Base-by-base conservation (phyloP, 2,113 vertebrate species). In the Perognathus longimembris region DNA sequence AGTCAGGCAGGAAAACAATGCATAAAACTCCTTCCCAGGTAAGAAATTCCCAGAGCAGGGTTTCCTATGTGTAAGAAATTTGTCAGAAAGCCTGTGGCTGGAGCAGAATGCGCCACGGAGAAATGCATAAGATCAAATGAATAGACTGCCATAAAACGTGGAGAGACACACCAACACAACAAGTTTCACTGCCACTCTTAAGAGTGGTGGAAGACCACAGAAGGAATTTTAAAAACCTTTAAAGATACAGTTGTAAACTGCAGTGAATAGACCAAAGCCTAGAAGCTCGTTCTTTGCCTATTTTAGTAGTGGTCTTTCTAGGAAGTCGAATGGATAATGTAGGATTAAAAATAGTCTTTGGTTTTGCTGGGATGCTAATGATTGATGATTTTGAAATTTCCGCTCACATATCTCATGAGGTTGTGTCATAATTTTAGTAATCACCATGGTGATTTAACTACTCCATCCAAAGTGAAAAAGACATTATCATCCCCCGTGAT, bases 401-500 rank as follows among this genome's bases (percentile, higher is more conserved):
- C 89, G 84, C 80, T 97, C 77, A 54, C 40, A 40, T 7, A 59
- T 75, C 59, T 94, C 81, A 18, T 18, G 89, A 74, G 84, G 50
- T 89, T 15, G 6, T 81, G 74, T 87, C 26, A 0, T 94, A 85
- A 94, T 95, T 94, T 95, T 89, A 92, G 77, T 89, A 70, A 95
- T 96, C 94, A 94, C 96, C 89, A 92, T 94, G 95, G 91, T 92
- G 91, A 97, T 95, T 94, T 92, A 89, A 86, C 80, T 80, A 77
- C 76, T 86, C 87, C 34, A 73, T 81, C 77, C 87, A 94, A 91
- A 95, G 91, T 45, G 84, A 89, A 95, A 93, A 95, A 92, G 91
- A 92, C 81, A 36, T 66, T 87, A 80, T 89, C 84, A 78, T 91
- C 77, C 80, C 87, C 69, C 17, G 6, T 92, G 91, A 95, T 81